phyloP scores from a whole-genome alignment of 2,888 invertebrate species.

The Plagodis dolabraria region DNA sequence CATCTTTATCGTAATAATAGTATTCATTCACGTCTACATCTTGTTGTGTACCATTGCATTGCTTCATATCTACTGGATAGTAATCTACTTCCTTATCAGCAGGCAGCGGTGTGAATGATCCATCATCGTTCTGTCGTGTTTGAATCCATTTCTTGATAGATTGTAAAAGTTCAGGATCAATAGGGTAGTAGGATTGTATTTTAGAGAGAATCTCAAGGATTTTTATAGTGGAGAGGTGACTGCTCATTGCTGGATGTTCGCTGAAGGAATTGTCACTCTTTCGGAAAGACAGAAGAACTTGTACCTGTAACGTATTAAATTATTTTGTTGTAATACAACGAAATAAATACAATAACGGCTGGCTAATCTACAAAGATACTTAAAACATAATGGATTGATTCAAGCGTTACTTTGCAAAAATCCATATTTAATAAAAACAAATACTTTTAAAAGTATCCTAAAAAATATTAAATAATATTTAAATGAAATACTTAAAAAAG shows the following conservation, averaged over 20 bases:
- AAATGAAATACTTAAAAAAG: too few relatives aligned
- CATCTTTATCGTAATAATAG: constrained; percentile 79
- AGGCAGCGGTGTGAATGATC: constrained; percentile 85
- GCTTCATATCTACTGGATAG: constrained; percentile 71
- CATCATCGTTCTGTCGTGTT: constrained; percentile 84
- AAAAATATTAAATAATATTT: too few relatives aligned
- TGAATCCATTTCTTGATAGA: constrained; percentile 87
- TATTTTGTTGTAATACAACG: too few relatives aligned
- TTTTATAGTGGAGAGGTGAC: constrained; percentile 85
- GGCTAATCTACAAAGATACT: too few relatives aligned
- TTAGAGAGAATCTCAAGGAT: constrained; percentile 85
- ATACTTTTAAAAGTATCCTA: too few relatives aligned
- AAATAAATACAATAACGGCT: too few relatives aligned
- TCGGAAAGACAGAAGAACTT: constrained; percentile 86
- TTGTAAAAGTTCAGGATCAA: constrained; percentile 86
- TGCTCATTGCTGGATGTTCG: constrained; percentile 86
- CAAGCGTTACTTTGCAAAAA: too few relatives aligned
- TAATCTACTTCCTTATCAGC: constrained; percentile 85
- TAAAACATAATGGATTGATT: too few relatives aligned
- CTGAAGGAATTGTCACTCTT: constrained; percentile 88
- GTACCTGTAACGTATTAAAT: constrained; percentile 72
- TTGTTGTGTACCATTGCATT: constrained; percentile 61
- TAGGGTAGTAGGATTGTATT: constrained; percentile 85
- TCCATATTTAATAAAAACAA: too few relatives aligned
- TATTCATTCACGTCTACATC: constrained; percentile 76